Base-by-base conservation (phyloP, 1,140 invertebrate genomes). In the Sinella curviseta region DNA sequence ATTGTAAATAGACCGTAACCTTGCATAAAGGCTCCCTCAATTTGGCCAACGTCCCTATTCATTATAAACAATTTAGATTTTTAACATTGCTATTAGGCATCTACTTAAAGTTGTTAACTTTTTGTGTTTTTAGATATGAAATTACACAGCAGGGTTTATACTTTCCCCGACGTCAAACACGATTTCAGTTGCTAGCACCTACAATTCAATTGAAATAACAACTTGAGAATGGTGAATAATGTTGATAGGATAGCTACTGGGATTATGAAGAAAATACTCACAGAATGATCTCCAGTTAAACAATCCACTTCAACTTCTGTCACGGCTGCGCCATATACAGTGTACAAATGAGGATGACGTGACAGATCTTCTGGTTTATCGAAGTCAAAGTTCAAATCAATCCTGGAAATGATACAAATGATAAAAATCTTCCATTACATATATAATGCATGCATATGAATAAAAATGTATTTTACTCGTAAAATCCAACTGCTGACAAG, bases 221-320 rank as follows among this genome's bases (percentile, higher is more conserved):
- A 24, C 24, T 26, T 26, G n/a, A n/a, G 12, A 67, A 31, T 26
- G 8, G 8, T 67, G 30, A n/a, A 12, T 67, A 67, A 26, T 67
- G 4, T 48, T 73, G n/a, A n/a, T n/a, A n/a, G n/a, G n/a, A n/a
- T n/a, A n/a, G n/a, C n/a, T n/a, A n/a, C n/a, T n/a, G n/a, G n/a
- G n/a, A n/a, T n/a, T n/a, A n/a, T n/a, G n/a, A n/a, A 85, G n/a
- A n/a, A n/a, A n/a, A n/a, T n/a, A n/a, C n/a, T n/a, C n/a, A 92
- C 90, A 87, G 93, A 90, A 86, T 96, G 94, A 85, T 96, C 94
- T 67, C 94, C 95, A 36, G 94, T 96, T 0, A 96, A 87, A 84
- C 93, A 95, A 86, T 96, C 94, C 55, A 96, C 91, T 90, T 95
- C 94, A 16, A 96, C 94, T 87, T 94, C 93, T 0, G 91, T 90